phyloP scores from a whole-genome alignment of 2,797 vertebrate genomes.

The Somateria mollissima region DNA sequence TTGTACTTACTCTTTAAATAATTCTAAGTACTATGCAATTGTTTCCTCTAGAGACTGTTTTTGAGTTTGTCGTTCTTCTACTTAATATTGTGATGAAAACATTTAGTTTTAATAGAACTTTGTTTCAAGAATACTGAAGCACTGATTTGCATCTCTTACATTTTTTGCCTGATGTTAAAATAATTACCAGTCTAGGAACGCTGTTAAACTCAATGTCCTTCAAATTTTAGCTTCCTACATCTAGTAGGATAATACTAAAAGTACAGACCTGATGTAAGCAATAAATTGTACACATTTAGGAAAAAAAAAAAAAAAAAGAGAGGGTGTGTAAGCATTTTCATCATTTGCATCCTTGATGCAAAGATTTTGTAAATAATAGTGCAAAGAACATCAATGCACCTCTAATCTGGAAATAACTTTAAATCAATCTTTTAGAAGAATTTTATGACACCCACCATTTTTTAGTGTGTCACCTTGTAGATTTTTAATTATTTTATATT shows the following conservation, averaged over 20 bases:
- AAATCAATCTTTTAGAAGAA: not conserved
- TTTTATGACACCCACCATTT: not conserved
- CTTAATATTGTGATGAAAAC: not conserved
- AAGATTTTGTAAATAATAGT: not conserved
- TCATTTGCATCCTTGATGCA: not conserved
- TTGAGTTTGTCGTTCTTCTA: not conserved
- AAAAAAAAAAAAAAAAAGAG: not conserved
- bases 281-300: not conserved
- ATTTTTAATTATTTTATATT: not conserved
- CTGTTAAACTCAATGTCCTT: not conserved
- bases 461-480: not conserved
- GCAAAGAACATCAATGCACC: not conserved
- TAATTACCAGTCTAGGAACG: not conserved
- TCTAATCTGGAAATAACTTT: not conserved
- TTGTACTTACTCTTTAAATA: not conserved
- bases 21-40: not conserved
- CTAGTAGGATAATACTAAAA: not conserved
- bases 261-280: not conserved
- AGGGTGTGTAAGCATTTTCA: not conserved
- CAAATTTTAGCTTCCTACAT: not conserved
- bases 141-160: not conserved
- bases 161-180: not conserved
- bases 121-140: not conserved
- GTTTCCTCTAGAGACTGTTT: not conserved
- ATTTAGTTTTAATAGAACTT: not conserved